Percentiles rank a stretch among this genome's conserved stretches.
These are phyloP conservation scores for Chondrilla cf. caribensis DNA, from an alignment of 37 sponge, comb jelly and placozoan species.

Conservation along the genomic window DNA sequence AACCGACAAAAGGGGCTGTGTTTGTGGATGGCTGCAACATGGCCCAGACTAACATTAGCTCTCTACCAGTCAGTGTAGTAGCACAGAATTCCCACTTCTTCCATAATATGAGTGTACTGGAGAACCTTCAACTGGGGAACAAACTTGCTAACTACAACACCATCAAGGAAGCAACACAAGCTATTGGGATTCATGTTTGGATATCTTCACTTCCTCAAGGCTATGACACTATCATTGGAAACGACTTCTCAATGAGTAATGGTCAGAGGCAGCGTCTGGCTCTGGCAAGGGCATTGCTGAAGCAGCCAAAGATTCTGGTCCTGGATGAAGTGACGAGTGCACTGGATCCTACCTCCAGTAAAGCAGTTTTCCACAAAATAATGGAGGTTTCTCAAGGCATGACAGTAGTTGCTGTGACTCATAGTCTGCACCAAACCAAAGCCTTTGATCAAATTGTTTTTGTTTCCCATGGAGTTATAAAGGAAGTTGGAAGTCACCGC, in stretches of 20 bases:
- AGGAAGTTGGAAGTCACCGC: conserved; percentile 47
- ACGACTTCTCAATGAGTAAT: conserved; percentile 36
- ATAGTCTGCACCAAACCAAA: conserved; percentile 41
- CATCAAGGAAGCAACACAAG: conserved; percentile 38
- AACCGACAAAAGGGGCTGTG: conserved; percentile 45
- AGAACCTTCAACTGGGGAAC: conserved; percentile 50
- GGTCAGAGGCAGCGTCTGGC: conserved; percentile 60
- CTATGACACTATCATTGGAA: conserved; percentile 52
- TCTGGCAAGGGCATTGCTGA: conserved; percentile 51
- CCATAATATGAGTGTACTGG: conserved; percentile 27
- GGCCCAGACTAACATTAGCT: neutral
- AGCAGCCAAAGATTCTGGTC: conserved; percentile 32
- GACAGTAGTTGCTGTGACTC: conserved; percentile 47
- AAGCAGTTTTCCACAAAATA: conserved; percentile 26
- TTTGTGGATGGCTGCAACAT: conserved; percentile 21
- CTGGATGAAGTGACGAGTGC: conserved; percentile 65
- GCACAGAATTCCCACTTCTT: conserved; percentile 58
- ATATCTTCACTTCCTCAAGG: conserved; percentile 37
- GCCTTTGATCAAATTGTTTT: conserved; percentile 54
- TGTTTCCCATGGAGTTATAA: conserved; percentile 47
- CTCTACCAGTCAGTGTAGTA: conserved; percentile 9
- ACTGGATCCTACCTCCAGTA: conserved; percentile 45
- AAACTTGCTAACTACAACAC: conserved; percentile 29
- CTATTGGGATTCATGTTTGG: conserved; percentile 46
- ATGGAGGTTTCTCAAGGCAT: conserved; percentile 46